Conservation (phyloP, 2,113 vertebrate species). For the Odobenus rosmarus region DNA sequence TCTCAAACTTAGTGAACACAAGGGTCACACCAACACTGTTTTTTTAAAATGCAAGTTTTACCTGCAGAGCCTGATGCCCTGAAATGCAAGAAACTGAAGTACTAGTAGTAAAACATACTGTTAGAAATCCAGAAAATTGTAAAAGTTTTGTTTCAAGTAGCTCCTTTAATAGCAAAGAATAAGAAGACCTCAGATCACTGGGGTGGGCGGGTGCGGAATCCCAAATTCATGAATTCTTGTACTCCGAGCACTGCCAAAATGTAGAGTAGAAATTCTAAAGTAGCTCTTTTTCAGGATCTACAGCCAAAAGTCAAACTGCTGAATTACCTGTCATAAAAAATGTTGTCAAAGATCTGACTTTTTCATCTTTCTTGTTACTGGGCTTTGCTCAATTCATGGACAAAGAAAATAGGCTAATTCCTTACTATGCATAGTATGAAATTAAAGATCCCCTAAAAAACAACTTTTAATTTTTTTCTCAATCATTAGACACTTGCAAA, state of each 20-base stretch:
- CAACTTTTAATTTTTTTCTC: not conserved
- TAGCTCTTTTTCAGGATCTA: not conserved
- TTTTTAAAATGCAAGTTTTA: not conserved
- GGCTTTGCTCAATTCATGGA: not conserved
- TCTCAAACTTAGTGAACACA: constrained; percentile 34
- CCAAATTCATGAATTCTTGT: not conserved
- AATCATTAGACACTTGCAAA: constrained; percentile 14
- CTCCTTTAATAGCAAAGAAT: not conserved
- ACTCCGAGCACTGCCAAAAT: not conserved
- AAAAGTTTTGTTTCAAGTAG: not conserved
- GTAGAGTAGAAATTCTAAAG: not conserved
- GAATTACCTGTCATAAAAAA: not conserved
- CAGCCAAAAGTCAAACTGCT: not conserved
- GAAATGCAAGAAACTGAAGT: not conserved
- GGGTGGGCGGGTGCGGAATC: fast-evolving
- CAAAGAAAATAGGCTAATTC: constrained; percentile 21
- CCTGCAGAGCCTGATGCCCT: not conserved
- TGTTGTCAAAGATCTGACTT: not conserved
- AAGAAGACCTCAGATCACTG: not conserved
- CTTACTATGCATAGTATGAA: not conserved
- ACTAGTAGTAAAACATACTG: not conserved
- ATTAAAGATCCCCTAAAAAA: constrained; percentile 16
- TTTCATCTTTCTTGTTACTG: not conserved
- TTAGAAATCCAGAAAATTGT: not conserved
- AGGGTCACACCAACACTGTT: not conserved